Evolutionary conservation across 1,140 invertebrate genomes (phyloP), one percentile per base, ranked within the genome.

Genomic region (Solenopsis invicta): DNA sequence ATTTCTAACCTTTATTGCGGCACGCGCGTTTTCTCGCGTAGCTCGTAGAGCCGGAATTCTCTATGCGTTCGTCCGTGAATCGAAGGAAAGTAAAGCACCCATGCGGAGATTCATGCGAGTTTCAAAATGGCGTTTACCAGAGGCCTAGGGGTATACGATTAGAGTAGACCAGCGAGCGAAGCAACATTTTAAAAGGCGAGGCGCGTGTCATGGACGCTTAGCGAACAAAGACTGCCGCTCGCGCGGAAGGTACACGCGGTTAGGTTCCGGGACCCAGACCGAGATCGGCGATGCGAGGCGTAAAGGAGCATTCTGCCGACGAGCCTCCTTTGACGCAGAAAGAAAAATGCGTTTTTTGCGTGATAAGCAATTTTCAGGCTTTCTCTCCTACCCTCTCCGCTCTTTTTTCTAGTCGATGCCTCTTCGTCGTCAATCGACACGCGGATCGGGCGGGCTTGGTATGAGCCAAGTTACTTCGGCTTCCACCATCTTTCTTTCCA

Each of bases 111-210:
- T 29, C 41, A 37, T 74, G 77, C 21, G 67, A 78, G 87, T 90
- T 90, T 90, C 89, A 90, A 90, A 90, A 90, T 90, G 89, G 89
- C 89, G 89, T 50, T 77, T 1, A 24, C 10, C 18, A 16, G 12
- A 29, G 21, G 10, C 10, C 80, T 37, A 16, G 59, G 66, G 62
- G 24, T 59, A 80, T 29, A 54, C 16, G 61, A 45, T 76, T 82
- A 29, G 77, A 90, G 74, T 88, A 82, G 75, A 86, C 62, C 67
- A 67, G 56, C 59, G 48, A 62, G 85, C 69, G 45, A 50, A 59
- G 24, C 50, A 29, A 29, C 29, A 82, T 86, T 76, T 69, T 54
- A 48, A 85, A 85, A 41, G 29, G 37, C 13, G 18, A 34, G 75
- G 64, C 81, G 52, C 41, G 8, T 64, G 13, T 64, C 29, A 29